Evolutionary conservation across 2,888 invertebrate genomes (phyloP), one percentile per base, ranked within the genome.

Genomic region (Ametastegia equiseti): DNA sequence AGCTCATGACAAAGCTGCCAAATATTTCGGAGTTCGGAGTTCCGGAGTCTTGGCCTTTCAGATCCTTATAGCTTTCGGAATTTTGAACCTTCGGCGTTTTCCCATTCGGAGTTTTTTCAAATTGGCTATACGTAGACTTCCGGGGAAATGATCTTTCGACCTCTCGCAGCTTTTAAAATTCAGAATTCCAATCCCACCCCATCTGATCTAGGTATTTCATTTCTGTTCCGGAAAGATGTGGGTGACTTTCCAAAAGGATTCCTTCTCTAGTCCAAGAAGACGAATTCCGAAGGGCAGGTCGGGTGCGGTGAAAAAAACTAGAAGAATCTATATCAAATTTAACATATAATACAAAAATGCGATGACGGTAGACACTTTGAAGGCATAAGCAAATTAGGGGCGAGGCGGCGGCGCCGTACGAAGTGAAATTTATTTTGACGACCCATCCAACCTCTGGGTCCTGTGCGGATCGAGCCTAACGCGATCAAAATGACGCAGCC

Each of bases 401-500:
- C 19, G 9, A 9, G 39, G 36, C 39, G n/a, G 65, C 39, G 36
- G 39, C 19, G 9, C 2, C n/a, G 36, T 45, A 45, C 27, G 23
- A 13, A 45, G 15, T 30, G 39, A 71, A 71, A 67, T 67, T 39
- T 30, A 60, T 60, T 60, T 39, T 39, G 65, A 39, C 11, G 39
- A 67, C 39, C 65, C 60, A 60, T 27, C 27, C 65, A 39, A 67
- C 15, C 39, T 67, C 65, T 13, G 36, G 36, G n/a, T n/a, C 15
- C 71, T 30, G 47, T 27, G 30, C n/a, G 42, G 47, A 75, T 60
- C 60, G 30, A 42, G 60, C 23, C 27, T 60, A 42, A 60, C 60
- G 60, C n/a, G 42, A 30, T 39, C 60, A 42, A 78, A 78, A 78
- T 54, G 60, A 42, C 39, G 27, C 60, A 45, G 78, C 63, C 78